Evolutionary conservation across 2,113 vertebrate species (phyloP).

Genomic region (Gavia stellata): DNA sequence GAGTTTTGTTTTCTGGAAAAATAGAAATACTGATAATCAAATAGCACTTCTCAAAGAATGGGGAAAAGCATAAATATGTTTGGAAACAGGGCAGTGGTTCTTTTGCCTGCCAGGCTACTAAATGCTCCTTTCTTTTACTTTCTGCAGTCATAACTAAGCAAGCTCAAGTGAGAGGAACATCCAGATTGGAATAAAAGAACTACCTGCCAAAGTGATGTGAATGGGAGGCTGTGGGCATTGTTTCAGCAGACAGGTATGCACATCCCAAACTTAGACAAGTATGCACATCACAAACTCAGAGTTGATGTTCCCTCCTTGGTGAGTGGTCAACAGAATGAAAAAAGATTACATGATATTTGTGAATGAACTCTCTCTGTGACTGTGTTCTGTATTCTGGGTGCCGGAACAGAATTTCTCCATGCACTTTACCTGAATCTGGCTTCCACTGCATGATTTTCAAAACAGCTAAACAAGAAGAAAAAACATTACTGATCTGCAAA

Average conservation of each 20-base stretch:
- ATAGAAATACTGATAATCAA: not conserved
- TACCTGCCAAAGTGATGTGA: not conserved
- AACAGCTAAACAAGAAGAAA: not conserved
- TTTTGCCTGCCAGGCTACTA: not conserved
- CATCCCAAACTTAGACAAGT: not conserved
- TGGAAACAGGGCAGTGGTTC: rapidly evolving
- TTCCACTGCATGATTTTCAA: not conserved
- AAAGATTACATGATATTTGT: not conserved
- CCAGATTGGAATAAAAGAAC: not conserved
- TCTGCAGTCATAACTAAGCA: not conserved
- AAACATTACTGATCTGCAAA: not conserved
- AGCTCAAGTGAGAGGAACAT: not conserved
- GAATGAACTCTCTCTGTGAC: not conserved
- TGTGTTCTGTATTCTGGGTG: not conserved
- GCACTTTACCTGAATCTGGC: not conserved
- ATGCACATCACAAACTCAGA: rapidly evolving
- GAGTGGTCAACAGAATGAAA: not conserved
- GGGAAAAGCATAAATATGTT: not conserved
- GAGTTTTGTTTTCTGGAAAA: not conserved
- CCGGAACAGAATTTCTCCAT: not conserved
- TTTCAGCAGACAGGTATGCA: rapidly evolving
- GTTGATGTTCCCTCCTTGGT: rapidly evolving
- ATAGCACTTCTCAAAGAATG: not conserved
- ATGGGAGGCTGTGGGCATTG: not conserved
- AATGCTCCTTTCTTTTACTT: not conserved